Evolutionary conservation across 2,888 invertebrate species (phyloP), one percentile per base, ranked within the genome.

Genomic region (Synergus umbraculus): DNA sequence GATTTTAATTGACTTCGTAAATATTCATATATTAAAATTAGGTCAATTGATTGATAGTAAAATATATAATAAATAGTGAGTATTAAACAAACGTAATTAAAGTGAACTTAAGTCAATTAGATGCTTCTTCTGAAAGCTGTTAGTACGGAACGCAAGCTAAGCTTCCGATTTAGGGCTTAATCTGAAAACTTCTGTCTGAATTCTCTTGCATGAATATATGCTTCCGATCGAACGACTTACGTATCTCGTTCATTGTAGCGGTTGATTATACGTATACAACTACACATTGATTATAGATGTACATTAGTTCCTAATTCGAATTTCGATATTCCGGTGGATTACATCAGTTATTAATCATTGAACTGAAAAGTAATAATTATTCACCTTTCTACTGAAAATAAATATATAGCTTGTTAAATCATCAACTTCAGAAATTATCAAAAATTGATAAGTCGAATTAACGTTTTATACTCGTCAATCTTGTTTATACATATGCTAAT

Each of bases 111-210:
- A 85, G 82, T 85, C 85, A 82, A 85, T 85, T 84, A 83, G 85
- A 84, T 85, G 84, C 82, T 85, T 85, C 82, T 78, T 82, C 76
- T 81, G 81, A 82, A 84, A 82, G 77, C 80, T 77, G 82, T 78
- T 79, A 82, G 77, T 73, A 79, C 67, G 81, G 66, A 80, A 76
- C 76, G 86, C 81, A 77, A 77, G 76, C 83, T 86, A 87, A 85
- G 87, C 86, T 81, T 81, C 82, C 78, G 82, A 81, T 82, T 84
- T 83, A 76, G 81, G 82, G 85, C 83, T 88, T 87, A 87, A 84
- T 84, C 85, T 84, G 86, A 88, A 88, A 88, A 87, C 87, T 86
- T 86, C 76, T 81, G 84, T 85, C 80, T 83, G 85, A 85, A 85
- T 87, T 87, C 83, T 82, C 79, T 64, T 79, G 83, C 85, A 85